Percentiles rank a stretch among this genome's conserved stretches.
Conservation (phyloP, 2,113 vertebrate genomes). For the Falco punctatus region DNA sequence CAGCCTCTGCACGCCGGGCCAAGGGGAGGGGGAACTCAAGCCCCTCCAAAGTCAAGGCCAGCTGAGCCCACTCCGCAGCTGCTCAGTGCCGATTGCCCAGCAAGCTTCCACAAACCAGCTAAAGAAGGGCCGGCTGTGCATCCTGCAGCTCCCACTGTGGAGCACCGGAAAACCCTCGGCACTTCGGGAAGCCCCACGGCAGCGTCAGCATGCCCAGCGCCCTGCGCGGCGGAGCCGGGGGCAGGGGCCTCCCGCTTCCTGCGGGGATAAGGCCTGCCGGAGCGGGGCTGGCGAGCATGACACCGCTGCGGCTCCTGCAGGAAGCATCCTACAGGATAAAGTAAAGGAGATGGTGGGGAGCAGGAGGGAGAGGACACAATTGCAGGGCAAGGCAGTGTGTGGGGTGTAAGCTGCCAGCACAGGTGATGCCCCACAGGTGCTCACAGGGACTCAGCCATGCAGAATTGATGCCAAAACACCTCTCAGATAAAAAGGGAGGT, state of each 20-base stretch:
- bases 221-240: not conserved
- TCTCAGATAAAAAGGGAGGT: too few relatives aligned
- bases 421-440: accelerated
- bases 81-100: not conserved
- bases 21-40: not conserved
- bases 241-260: constrained; percentile 43
- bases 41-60: not conserved
- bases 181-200: not conserved
- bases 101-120: not conserved
- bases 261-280: not conserved
- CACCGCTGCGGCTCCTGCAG: not conserved
- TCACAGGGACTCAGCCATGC: accelerated
- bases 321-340: not conserved
- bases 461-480: not conserved
- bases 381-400: accelerated
- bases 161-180: not conserved
- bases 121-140: not conserved
- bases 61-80: not conserved
- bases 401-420: not conserved
- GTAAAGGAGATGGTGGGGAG: not conserved
- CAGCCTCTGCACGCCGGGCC: accelerated
- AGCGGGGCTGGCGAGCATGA: not conserved
- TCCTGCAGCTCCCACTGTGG: not conserved
- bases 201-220: not conserved
- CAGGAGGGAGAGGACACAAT: not conserved